Base-by-base conservation (phyloP, 2,113 vertebrate genomes). In the Sceloporus tristichus region DNA sequence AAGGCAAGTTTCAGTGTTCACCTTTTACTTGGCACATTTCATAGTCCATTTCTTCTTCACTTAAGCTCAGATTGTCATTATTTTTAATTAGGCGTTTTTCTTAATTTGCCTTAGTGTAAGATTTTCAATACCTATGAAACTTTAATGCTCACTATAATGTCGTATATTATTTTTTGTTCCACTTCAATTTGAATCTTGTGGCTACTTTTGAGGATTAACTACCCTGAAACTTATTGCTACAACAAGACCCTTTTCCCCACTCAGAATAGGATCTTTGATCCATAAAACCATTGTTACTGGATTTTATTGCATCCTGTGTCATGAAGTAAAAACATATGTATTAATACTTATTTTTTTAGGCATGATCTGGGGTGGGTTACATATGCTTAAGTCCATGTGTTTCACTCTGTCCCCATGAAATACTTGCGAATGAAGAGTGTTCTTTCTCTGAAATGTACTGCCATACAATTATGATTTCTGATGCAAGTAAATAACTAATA, bases 1-100 rank as follows among this genome's bases (percentile, higher is more conserved):
- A 96, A 96, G 97, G 97, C 97, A 97, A 94, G 95, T 90, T 84
- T 91, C 93, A 19, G 48, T 87, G 8, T 53, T 79, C 74, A 83
- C 38, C 65, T 78, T 90, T 40, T n/a, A 56, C 71, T 85, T 0
- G 82, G 34, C 34, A 76, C 8, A 70, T 85, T 3, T 73, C 18
- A 23, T 77, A 90, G 79, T 81, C 34, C 29, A 54, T 38, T 83
- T 91, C 56, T 83, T 7, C 5, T 9, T 79, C 59, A 81, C n/a
- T 4, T 0, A 3, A n/a, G 29, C 0, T 59, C 79, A 53, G 18
- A 85, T 87, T 42, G 54, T 70, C 68, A 75, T n/a, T 70, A 2
- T 56, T 89, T 84, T 88, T 78, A 88, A 84, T 88, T 88, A 83
- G 80, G n/a, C 14, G n/a, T 83, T 88, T 88, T 88, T 84, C 87